Conservation (phyloP, 2,113 vertebrate genomes). For the Pimephales promelas region DNA sequence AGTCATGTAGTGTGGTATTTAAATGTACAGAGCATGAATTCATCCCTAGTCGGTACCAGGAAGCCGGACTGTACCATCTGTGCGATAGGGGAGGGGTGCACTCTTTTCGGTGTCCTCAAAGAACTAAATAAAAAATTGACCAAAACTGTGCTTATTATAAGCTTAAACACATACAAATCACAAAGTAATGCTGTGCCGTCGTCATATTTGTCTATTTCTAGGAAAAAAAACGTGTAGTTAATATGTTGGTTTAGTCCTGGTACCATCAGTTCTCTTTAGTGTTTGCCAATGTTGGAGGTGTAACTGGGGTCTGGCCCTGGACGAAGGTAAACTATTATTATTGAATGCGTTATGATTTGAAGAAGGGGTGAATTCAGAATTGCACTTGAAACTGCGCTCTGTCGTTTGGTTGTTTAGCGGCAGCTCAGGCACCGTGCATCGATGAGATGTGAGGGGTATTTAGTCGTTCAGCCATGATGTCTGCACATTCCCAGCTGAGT, state of each 20-base stretch:
- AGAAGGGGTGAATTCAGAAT: conserved; percentile 25
- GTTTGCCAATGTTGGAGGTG: conserved; percentile 94
- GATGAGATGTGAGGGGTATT: conserved; percentile 64
- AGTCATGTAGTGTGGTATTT: neutral
- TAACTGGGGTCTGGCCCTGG: conserved; percentile 84
- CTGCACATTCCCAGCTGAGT: conserved; percentile 55
- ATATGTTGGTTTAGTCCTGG: conserved; percentile 69
- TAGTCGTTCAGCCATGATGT: conserved; percentile 79
- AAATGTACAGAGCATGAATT: conserved; percentile 19
- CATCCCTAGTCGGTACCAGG: conserved; percentile 50
- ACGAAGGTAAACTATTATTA: conserved; percentile 79
- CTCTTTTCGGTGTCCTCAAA: neutral
- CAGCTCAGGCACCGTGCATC: conserved; percentile 50
- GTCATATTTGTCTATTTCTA: neutral
- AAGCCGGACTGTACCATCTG: conserved; percentile 72
- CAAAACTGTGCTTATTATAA: neutral
- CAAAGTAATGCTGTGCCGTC: neutral
- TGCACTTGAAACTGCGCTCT: conserved; percentile 31
- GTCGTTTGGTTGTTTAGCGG: conserved; percentile 37
- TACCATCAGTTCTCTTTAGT: conserved; percentile 87
- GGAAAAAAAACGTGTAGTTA: neutral
- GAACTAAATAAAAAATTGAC: neutral
- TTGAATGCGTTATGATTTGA: conserved; percentile 57
- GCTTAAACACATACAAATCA: neutral
- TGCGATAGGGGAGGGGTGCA: neutral